Percentiles rank a stretch among this genome's conserved stretches.
Conservation (phyloP, 2,113 vertebrate genomes). For the Dunckerocampus dactyliophorus region DNA sequence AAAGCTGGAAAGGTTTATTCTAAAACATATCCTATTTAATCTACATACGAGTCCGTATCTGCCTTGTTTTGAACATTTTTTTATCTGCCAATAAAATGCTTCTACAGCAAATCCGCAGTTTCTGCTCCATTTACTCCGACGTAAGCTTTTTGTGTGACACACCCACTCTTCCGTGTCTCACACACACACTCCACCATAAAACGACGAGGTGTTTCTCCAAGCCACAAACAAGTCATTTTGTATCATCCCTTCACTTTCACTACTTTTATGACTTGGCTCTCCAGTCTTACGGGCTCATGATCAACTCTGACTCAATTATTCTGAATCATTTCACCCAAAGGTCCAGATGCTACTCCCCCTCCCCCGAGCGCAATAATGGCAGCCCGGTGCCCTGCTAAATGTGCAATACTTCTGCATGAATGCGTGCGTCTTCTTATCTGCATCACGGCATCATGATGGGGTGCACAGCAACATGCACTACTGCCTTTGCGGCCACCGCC, state of each 20-base stretch:
- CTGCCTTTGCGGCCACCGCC: conserved; percentile 26
- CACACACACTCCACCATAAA: conserved; percentile 34
- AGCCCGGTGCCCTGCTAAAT: conserved; percentile 54
- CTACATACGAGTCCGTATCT: too few relatives aligned
- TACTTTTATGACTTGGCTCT: conserved; percentile 55
- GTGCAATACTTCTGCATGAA: conserved; percentile 58
- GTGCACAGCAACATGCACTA: conserved; percentile 37
- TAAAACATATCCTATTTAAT: too few relatives aligned
- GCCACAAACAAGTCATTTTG: conserved; percentile 28
- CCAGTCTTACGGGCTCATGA: conserved; percentile 54
- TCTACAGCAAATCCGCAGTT: conserved; percentile 16
- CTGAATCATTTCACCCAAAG: conserved; percentile 78
- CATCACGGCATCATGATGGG: conserved; percentile 30
- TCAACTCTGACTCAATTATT: conserved; percentile 55
- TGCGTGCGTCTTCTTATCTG: conserved; percentile 50
- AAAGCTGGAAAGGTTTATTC: too few relatives aligned
- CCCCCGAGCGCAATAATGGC: conserved; percentile 55
- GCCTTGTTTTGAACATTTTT: not conserved
- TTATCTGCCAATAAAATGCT: conserved; percentile 22
- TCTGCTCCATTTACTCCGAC: conserved; percentile 47
- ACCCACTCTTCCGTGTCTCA: conserved; percentile 1
- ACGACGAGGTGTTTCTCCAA: conserved; percentile 1
- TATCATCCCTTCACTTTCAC: conserved; percentile 24
- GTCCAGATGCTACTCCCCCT: conserved; percentile 55
- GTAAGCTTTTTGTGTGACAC: conserved; percentile 9